Conservation (phyloP, 2,797 vertebrate species). For the Scolopax bukidnonensis region DNA sequence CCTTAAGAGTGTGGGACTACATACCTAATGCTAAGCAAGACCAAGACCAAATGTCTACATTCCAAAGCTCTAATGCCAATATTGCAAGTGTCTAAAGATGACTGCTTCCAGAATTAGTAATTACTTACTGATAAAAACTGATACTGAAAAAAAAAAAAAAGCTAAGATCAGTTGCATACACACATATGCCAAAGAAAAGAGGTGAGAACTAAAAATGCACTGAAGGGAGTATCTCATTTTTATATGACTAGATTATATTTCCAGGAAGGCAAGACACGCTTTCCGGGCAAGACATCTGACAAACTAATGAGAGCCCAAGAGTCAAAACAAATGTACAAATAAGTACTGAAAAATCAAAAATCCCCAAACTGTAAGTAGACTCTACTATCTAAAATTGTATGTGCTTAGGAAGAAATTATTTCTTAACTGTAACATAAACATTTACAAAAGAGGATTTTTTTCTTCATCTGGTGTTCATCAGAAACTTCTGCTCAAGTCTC, state of each 20-base stretch:
- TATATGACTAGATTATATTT: neutral
- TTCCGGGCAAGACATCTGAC: slow-evolving; percentile 21
- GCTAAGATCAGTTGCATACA: neutral
- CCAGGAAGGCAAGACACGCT: neutral
- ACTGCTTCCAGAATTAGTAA: neutral
- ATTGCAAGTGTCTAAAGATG: neutral
- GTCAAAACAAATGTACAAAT: slow-evolving; percentile 8
- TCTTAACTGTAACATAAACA: slow-evolving; percentile 37
- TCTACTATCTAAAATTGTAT: neutral
- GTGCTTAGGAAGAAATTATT: slow-evolving; percentile 40
- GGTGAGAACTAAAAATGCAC: neutral
- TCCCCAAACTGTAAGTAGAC: neutral
- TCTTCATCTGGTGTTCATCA: slow-evolving; percentile 42
- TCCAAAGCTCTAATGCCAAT: neutral
- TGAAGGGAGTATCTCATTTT: neutral
- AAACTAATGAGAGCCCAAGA: slow-evolving; percentile 29
- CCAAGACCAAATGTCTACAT: neutral
- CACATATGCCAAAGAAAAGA: neutral
- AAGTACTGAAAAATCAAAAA: neutral
- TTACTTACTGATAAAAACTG: neutral
- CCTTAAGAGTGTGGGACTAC: neutral
- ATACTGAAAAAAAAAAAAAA: neutral
- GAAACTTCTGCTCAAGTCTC: slow-evolving; percentile 31
- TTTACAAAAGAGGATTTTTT: neutral
- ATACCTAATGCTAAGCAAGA: neutral